Evolutionary conservation across 92 coral and sea anemone genomes (phyloP), one percentile per base, ranked within the genome.

Genomic region (Porites cylindrica): DNA sequence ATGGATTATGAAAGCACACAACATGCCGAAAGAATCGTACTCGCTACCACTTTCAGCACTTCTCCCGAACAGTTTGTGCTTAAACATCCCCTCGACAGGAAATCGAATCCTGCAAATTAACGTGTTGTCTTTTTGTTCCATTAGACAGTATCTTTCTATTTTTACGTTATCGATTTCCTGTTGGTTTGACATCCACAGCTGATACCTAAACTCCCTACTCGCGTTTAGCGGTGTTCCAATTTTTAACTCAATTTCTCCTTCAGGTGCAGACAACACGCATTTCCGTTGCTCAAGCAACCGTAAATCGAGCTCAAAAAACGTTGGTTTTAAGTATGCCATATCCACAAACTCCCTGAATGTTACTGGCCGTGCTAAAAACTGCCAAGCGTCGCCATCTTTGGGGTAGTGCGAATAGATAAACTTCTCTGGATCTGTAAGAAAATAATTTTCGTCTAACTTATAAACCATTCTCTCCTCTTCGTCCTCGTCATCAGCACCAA

Each of bases 91-190:
- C 9, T 8, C 77, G 52, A 73, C 77, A 51, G 77, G 77, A 19
- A 73, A 73, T 73, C 77, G 77, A 73, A 73, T 73, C 77, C n/a
- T 73, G 16, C 77, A 73, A 51, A 73, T 51, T n/a, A 73, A 73
- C 1, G 62, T 73, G 77, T 73, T 50, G 58, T 73, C 17, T 51
- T 73, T 73, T 73, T 73, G 77, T 73, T 73, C 77, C 77, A 73
- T 73, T 59, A 73, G 51, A 61, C 77, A 73, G 77, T 73, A 73
- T 20, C 77, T 73, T 51, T 73, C 77, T 47, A 73, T 56, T 73
- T 73, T 73, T 19, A 73, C 77, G 38, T 51, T 50, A 51, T 56
- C 77, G 3, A 73, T 73, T 73, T 73, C 51, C 77, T n/a, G 77
- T 73, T 12, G 60, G 59, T 50, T 52, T 9, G 77, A 73, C 77